phyloP scores from a whole-genome alignment of 2,888 invertebrate genomes.

The Notodonta dromedarius region DNA sequence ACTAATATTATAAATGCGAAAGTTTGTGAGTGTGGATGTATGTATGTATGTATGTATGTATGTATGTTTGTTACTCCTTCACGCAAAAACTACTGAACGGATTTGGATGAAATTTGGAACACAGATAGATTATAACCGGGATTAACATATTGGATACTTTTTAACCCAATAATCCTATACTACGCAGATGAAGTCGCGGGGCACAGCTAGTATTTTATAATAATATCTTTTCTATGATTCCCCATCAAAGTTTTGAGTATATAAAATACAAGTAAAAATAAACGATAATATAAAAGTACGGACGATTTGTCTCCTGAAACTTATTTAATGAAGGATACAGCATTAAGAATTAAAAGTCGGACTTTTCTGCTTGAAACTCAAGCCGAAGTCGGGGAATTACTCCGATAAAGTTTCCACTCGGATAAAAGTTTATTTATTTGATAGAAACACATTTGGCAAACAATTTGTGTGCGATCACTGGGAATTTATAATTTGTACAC shows the following conservation, averaged over 20 bases:
- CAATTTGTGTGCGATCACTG: background rate
- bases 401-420: background rate
- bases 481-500: background rate
- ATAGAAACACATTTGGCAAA: background rate
- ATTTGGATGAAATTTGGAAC: no score
- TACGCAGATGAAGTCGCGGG: no score
- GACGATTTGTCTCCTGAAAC: background rate
- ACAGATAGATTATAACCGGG: no score
- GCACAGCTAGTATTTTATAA: no score
- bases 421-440: background rate
- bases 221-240: no score
- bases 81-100: no score
- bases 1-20: no score
- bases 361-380: background rate
- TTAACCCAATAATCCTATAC: no score
- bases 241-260: background rate
- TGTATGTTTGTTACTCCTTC: no score
- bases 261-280: background rate
- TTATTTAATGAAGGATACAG: conserved; percentile 3
- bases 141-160: no score
- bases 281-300: background rate
- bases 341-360: conserved; percentile 2
- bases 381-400: background rate
- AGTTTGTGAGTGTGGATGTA: no score
- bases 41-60: no score